Base-by-base conservation (phyloP, 2,113 vertebrate genomes). In the Merops nubicus region DNA sequence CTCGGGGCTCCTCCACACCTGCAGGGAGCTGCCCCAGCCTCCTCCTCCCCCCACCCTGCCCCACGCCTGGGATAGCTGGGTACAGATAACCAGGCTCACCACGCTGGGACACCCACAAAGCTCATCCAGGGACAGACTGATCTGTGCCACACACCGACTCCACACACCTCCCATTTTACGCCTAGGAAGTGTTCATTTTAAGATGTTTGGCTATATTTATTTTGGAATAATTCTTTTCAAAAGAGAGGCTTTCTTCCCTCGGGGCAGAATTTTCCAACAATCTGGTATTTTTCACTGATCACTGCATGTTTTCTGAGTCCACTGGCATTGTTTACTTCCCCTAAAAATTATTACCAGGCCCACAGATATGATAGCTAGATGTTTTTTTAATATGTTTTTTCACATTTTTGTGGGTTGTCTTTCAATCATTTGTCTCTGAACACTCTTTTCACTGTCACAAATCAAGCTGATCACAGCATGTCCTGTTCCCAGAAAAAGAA, bases 301-400 rank as follows among this genome's bases (percentile, higher is more conserved):
- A 3, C 34, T 91, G 65, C 23, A 29, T 88, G 50, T 84, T 93
- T 92, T 84, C 56, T 38, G 91, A 97, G 73, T 56, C 51, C 69
- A 51, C 2, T 64, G 68, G 29, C 34, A 77, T 77, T 87, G 85
- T 93, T 96, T 93, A 85, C 64, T 93, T 86, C 82, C 93, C 36
- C 33, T 51, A 79, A 59, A 59, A 93, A 91, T 96, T 65, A 93
- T 79, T 91, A 95, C 59, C 56, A 95, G 72, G 43, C 75, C 60
- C 76, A 93, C 60, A 91, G 88, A 93, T 89, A 84, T 0, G 62
- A 82, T 48, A 67, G 63, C 43, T 89, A 68, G n/a, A 54, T 75
- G 36, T 20, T 89, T 91, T 65, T 70, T 23, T 51, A 67, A 53
- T 81, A 38, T 8, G 40, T 64, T 85, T 95, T 94, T 45, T 75